Evolutionary conservation across 2,113 vertebrate genomes (phyloP), one percentile per base, ranked within the genome.

Genomic region (Microcebus griseorufus): DNA sequence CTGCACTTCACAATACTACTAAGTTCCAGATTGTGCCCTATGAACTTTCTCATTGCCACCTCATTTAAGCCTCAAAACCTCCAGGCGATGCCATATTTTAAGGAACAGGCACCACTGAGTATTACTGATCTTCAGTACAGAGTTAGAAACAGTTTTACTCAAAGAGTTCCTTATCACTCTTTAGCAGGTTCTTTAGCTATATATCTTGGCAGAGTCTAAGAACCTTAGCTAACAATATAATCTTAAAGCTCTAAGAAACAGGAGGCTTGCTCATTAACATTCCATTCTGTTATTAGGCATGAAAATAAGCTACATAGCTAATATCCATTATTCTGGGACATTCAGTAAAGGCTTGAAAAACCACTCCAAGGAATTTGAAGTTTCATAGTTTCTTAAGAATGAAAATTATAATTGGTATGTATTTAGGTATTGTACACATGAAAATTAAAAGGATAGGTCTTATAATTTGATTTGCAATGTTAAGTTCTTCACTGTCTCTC

Each of bases 301-400:
- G 80, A 76, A 81, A 82, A 72, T 85, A 85, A 53, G 37, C 64
- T 84, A 0, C n/a, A 60, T 58, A 60, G 14, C 55, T 87, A 79
- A 92, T 55, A 82, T 62, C 20, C 39, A 11, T 58, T 76, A 76
- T 73, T 86, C 53, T 64, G 53, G 65, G 45, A 10, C 42, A 88
- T 85, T 88, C 69, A 48, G 60, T 45, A 93, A 95, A 94, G 81
- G 22, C 42, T 75, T 80, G 25, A 80, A 88, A 69, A 62, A 48
- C 20, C 23, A 17, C 65, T 69, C 48, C 37, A 84, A 75, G 70
- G 69, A 70, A 55, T 93, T 89, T 73, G 62, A 3, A 73, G 75
- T 85, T 96, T 88, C 78, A 64, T 78, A 88, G 37, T 86, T 83
- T 75, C 67, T 87, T 87, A 90, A 48, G 18, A 83, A 23, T 76